Base-by-base conservation (phyloP, 2,113 vertebrate genomes). In the Noturus placidus region DNA sequence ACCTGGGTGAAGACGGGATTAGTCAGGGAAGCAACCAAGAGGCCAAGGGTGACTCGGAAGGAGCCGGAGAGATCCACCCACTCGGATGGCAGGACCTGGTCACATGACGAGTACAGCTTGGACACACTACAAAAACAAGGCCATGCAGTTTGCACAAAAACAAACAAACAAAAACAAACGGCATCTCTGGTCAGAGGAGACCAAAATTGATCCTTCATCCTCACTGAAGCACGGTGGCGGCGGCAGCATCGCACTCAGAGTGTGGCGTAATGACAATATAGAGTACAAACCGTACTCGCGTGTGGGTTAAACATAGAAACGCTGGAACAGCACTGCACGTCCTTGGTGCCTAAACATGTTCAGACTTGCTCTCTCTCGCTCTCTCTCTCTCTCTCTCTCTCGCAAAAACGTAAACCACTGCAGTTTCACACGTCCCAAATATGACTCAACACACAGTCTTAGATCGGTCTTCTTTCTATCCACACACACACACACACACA, bases 361-460 rank as follows among this genome's bases (percentile, higher is more conserved):
- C 82, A 81, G 88, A 81, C 88, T 8, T 87, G 88, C 22, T 25
- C 65, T 30, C 46, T 57, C 33, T 56, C 61, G 67, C 27, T 7
- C 9, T 52, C 50, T 13, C 52, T 54, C 10, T 54, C 52, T 54
- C 52, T 2, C 9, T 2, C 52, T 10, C 50, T 1, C 50, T 19
- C 27, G 50, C 59, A 83, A 15, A 84, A 46, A 46, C 42, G 5
- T 7, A 46, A 46, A 46, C 57, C 10, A 8, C 3, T 13, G 54
- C 30, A 76, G 61, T 46, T 22, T 56, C 42, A 63, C 84, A 57
- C 42, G 19, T 33, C 3, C 56, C 63, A 22, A 20, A 81, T 25
- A 50, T 85, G 76, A 88, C 52, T 86, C 81, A 84, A 20, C 15
- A 57, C 0, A 52, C 8, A 67, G 10, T n/a, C 56, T 13, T 61